Percentiles rank a stretch among this genome's conserved stretches.
phyloP scores from a whole-genome alignment of 2,797 vertebrate genomes.

The Tragelaphus eurycerus region DNA sequence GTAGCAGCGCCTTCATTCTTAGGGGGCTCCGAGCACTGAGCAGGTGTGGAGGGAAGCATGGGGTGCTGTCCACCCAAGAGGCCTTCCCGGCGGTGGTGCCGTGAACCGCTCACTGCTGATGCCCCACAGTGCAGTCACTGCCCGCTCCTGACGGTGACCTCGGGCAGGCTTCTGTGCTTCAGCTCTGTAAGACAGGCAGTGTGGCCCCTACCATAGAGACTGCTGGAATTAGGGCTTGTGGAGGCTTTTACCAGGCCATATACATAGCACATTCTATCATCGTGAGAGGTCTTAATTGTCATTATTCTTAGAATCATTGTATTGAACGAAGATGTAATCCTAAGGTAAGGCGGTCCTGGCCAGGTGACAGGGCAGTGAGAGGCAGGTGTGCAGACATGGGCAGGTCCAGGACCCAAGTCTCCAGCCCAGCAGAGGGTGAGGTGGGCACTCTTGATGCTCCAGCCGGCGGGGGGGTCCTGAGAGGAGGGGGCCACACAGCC shows the following conservation, averaged over 20 bases:
- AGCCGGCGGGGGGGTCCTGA: not conserved
- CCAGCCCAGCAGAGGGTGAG: not conserved
- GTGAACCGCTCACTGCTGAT: not conserved
- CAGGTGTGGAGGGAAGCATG: not conserved
- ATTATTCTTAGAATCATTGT: not conserved
- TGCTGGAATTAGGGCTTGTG: not conserved
- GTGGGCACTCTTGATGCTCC: rapidly evolving
- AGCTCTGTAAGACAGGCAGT: not conserved
- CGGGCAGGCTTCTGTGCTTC: not conserved
- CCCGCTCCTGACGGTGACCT: not conserved
- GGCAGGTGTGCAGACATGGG: not conserved
- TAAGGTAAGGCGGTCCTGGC: not conserved
- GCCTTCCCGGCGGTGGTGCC: not conserved
- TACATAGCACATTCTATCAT: rapidly evolving
- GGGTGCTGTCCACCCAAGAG: not conserved
- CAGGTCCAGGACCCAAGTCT: not conserved
- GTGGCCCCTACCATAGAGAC: not conserved
- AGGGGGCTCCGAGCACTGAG: not conserved
- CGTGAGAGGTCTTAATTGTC: not conserved
- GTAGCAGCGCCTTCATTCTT: not conserved
- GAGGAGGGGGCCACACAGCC: not conserved
- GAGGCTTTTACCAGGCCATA: rapidly evolving
- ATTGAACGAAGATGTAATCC: not conserved
- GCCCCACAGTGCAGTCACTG: not conserved
- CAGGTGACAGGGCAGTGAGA: not conserved